phyloP scores from a whole-genome alignment of 2,888 invertebrate genomes.

The Agrochola litura region DNA sequence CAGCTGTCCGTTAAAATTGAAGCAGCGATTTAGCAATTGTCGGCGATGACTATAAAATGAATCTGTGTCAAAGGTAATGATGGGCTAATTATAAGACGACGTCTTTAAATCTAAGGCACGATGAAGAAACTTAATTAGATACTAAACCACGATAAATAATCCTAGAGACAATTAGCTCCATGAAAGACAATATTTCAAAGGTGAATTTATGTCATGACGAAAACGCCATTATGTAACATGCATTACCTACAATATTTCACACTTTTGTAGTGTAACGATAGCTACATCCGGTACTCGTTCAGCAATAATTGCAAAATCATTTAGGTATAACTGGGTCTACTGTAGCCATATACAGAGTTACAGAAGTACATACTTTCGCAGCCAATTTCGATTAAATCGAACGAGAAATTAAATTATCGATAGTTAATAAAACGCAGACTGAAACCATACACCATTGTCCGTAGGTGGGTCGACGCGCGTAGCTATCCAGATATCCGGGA shows the following conservation, averaged over 20 bases:
- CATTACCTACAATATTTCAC: constrained; percentile 20
- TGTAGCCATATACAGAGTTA: constrained; percentile 2
- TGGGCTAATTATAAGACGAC: constrained; percentile 30
- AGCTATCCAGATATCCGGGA: constrained; percentile 66
- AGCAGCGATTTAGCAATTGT: constrained; percentile 78
- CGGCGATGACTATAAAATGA: constrained; percentile 63
- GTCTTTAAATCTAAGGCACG: constrained; percentile 3
- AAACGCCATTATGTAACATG: constrained; percentile 24
- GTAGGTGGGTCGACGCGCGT: constrained; percentile 60
- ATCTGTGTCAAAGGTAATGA: constrained; percentile 69
- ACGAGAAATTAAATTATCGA: constrained; percentile 57
- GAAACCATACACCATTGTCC: constrained; percentile 68
- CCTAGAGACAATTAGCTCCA: not conserved
- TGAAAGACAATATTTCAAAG: constrained; percentile 13
- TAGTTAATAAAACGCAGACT: constrained; percentile 65
- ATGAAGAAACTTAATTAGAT: constrained; percentile 4
- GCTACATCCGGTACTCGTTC: constrained; percentile 30
- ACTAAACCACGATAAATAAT: constrained; percentile 2
- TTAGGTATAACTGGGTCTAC: constrained; percentile 14
- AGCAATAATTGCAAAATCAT: constrained; percentile 45
- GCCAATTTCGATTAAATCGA: constrained; percentile 43
- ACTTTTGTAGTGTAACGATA: constrained; percentile 38
- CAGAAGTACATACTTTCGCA: constrained; percentile 23
- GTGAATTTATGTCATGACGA: not conserved
- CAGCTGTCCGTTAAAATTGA: constrained; percentile 79